Conservation (phyloP, 2,888 invertebrate genomes). For the Andrena marginata region DNA sequence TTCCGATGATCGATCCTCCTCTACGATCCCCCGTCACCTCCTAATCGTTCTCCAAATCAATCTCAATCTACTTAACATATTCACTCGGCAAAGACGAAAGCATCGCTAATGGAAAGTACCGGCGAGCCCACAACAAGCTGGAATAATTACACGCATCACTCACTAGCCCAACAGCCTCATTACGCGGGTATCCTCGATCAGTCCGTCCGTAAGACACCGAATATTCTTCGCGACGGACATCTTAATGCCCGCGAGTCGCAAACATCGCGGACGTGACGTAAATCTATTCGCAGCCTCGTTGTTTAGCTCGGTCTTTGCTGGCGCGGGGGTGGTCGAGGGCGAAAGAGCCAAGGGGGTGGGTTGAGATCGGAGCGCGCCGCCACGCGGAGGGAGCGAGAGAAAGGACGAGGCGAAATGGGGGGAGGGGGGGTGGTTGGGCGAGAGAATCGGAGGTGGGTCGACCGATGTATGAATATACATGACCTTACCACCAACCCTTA, state of each 20-base stretch:
- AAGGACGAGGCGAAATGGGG: slow-evolving; percentile 64
- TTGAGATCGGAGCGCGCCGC: slow-evolving; percentile 85
- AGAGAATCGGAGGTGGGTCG: slow-evolving; percentile 84
- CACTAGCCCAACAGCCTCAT: background rate
- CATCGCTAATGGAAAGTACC: background rate
- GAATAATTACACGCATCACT: background rate
- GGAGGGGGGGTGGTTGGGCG: slow-evolving; percentile 73
- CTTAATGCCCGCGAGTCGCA: slow-evolving; percentile 70
- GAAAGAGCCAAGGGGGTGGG: slow-evolving; percentile 80
- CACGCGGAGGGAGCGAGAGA: slow-evolving; percentile 80
- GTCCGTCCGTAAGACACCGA: slow-evolving; percentile 31
- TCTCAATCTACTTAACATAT: background rate
- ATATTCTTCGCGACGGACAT: slow-evolving; percentile 64
- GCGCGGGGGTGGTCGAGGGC: slow-evolving; percentile 73
- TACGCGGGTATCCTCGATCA: slow-evolving; percentile 9
- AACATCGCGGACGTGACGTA: slow-evolving; percentile 74
- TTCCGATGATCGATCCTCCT: background rate
- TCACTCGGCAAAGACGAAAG: background rate
- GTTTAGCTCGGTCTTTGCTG: slow-evolving; percentile 74
- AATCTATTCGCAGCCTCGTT: slow-evolving; percentile 81
- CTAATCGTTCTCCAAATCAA: background rate
- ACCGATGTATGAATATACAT: slow-evolving; percentile 85
- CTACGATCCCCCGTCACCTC: background rate
- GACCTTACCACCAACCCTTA: slow-evolving; percentile 84
- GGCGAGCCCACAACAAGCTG: too few relatives aligned